Percentiles rank a stretch among this genome's conserved stretches.
phyloP scores from a whole-genome alignment of 2,797 vertebrate genomes.

The Gambelia wislizenii region DNA sequence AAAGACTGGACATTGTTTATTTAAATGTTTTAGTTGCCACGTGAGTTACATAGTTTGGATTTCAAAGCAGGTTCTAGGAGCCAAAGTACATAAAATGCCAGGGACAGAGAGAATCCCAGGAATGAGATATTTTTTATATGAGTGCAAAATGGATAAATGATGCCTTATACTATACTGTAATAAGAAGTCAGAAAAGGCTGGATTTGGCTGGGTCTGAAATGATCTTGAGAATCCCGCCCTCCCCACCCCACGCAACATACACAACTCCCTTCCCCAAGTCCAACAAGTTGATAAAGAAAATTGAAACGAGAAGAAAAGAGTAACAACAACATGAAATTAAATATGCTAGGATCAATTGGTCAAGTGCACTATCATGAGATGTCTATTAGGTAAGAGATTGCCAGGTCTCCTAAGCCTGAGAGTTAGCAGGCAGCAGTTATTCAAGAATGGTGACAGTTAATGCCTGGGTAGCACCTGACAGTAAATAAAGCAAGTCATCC shows the following conservation, averaged over 20 bases:
- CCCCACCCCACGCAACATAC: too few relatives aligned
- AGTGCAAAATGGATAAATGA: neutral
- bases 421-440: neutral
- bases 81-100: slow-evolving; percentile 5
- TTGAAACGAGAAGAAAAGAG: too few relatives aligned
- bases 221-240: slow-evolving; percentile 1
- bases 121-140: neutral
- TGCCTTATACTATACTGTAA: neutral
- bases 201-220: too few relatives aligned
- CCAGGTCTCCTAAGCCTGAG: neutral
- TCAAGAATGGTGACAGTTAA: neutral
- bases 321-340: neutral
- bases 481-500: neutral
- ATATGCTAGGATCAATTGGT: neutral
- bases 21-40: neutral
- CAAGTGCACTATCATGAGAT: neutral
- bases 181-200: neutral
- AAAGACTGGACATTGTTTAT: neutral
- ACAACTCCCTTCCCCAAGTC: neutral
- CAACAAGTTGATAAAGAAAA: neutral
- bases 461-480: neutral
- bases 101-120: neutral
- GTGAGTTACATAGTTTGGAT: neutral
- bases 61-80: neutral
- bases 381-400: neutral